Base-by-base conservation (phyloP, 1,140 invertebrate genomes). In the Sitophilus oryzae region DNA sequence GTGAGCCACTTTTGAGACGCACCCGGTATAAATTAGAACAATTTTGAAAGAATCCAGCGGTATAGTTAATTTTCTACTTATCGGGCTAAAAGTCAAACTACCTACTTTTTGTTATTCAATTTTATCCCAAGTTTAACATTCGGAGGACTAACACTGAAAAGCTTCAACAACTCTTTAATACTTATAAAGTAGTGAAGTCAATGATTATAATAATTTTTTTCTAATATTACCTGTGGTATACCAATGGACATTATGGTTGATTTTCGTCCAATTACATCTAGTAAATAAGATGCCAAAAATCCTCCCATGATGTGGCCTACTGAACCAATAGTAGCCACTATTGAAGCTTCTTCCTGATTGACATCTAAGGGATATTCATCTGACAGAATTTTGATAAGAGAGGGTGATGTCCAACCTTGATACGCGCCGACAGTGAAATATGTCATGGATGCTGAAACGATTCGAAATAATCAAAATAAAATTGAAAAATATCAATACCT, bases 291-390 rank as follows among this genome's bases (percentile, higher is more conserved):
- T 6, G 14, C 5, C 14, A 40, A 15, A 15, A 20, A 67, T 0
- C 80, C 81, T 2, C 80, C 79, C 0, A 40, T 8, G 5, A 40
- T 8, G 8, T 15, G 18, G 8, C 38, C 38, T 6, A 40, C 5
- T 14, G 79, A 76, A 15, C 14, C 14, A 6, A 40, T 40, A 15
- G 18, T 20, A 8, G 38, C 38, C 5, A 40, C 14, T 6, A 81
- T 85, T 0, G 81, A 40, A 6, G 14, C 38, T 40, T 40, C 14
- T 40, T 40, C 38, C 14, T 40, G n/a, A 15, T 15, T 15, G 5
- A 40, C 38, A 6, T 55, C 41, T 11, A 40, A 6, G 8, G 38
- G n/a, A 15, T 15, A 40, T 15, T 15, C 19, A 20, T 40, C 19
- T 5, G 38, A 40, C 5, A 15, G 38, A 15, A 40, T 15, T 40